phyloP scores from a whole-genome alignment of 2,888 invertebrate genomes.

The Prostheceraeus crozeri region DNA sequence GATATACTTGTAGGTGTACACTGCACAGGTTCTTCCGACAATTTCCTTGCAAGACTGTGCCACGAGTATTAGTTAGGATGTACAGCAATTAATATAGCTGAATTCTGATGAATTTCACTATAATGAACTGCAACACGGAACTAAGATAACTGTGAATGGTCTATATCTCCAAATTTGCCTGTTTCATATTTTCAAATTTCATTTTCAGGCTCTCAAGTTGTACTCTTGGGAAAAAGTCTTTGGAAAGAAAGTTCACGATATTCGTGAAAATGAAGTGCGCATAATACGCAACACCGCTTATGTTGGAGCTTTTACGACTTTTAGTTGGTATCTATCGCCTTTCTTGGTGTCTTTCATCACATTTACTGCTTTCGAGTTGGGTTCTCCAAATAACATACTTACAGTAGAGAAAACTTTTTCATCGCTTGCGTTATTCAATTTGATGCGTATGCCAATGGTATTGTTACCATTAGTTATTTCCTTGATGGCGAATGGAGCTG shows the following conservation, averaged over 20 bases:
- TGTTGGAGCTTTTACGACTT: background rate
- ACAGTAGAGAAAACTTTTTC: conserved; percentile 45
- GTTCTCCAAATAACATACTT: no score
- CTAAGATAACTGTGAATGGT: no score
- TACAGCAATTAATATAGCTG: no score
- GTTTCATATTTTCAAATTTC: no score
- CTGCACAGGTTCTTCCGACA: no score
- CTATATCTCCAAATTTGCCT: no score
- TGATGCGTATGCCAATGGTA: conserved; percentile 41
- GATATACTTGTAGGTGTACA: no score
- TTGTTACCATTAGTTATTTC: conserved; percentile 20
- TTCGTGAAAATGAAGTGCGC: conserved; percentile 50
- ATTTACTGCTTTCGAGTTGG: no score
- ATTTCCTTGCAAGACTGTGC: no score
- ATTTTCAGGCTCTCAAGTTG: conserved; percentile 58
- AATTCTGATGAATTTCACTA: no score
- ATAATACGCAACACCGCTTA: conserved; percentile 48
- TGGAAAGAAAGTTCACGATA: conserved; percentile 52
- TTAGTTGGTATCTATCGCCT: conserved; percentile 26
- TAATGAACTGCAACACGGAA: no score
- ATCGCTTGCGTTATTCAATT: conserved; percentile 44
- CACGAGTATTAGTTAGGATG: no score
- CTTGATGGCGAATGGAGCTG: conserved; percentile 53
- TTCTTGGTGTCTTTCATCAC: conserved; percentile 57
- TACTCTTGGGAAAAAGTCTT: conserved; percentile 61